Conservation (phyloP, 2,797 vertebrate species). For the Tapera naevia region DNA sequence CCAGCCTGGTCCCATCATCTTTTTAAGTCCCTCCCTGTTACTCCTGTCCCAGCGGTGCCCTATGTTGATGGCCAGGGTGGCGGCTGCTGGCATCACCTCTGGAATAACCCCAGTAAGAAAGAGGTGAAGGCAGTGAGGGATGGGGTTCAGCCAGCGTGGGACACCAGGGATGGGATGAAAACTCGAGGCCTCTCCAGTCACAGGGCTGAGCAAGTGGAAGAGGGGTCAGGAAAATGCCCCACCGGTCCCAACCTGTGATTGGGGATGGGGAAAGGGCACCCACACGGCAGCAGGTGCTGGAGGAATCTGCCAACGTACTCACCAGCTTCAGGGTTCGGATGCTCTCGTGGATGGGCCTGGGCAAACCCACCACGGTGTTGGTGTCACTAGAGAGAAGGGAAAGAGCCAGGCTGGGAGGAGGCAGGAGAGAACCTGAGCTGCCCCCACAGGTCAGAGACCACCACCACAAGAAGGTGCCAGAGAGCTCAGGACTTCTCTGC, state of each 20-base stretch:
- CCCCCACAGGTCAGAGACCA: neutral
- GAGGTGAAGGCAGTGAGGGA: neutral
- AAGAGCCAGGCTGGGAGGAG: neutral
- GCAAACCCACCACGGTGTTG: conserved; percentile 93
- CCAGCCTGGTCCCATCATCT: neutral
- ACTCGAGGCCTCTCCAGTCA: neutral
- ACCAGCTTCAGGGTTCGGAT: conserved; percentile 97
- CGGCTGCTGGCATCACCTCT: neutral
- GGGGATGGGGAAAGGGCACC: neutral
- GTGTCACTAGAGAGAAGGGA: conserved; percentile 84
- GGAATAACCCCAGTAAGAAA: neutral
- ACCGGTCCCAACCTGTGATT: neutral
- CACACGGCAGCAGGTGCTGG: neutral
- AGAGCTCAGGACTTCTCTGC: neutral
- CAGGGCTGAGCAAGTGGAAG: neutral
- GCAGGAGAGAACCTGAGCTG: neutral
- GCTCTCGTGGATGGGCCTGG: conserved; percentile 97
- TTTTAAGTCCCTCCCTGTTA: neutral
- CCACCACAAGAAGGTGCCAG: neutral
- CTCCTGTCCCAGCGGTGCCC: neutral
- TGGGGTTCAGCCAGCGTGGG: neutral
- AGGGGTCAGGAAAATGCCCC: neutral
- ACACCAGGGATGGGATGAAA: neutral
- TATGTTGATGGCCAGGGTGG: accelerated
- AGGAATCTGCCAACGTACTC: neutral